A percentile compares a stretch with the other conserved stretches of the same genome.
phyloP scores from a whole-genome alignment of 1,140 invertebrate genomes.

The Adelges cooleyi region DNA sequence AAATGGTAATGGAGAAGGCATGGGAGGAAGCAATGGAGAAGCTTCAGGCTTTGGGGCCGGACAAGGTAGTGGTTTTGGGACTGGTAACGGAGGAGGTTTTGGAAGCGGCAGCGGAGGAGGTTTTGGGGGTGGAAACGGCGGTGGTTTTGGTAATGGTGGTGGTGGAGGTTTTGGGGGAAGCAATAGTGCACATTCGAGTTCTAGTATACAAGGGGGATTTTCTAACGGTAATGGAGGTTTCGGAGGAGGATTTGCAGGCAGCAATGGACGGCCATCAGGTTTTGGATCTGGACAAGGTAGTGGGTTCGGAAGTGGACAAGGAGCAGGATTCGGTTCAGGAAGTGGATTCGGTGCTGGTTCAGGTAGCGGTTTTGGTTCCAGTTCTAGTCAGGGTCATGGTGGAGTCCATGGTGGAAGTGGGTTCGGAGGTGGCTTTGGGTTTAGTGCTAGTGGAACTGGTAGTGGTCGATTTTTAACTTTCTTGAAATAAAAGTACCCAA shows the following conservation, averaged over 20 bases:
- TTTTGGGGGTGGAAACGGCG: conserved; percentile 2
- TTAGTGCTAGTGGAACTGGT: conserved; percentile 9
- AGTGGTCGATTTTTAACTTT: neutral
- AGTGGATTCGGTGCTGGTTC: neutral
- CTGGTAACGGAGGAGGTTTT: neutral
- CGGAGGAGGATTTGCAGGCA: neutral
- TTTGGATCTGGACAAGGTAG: too few relatives aligned
- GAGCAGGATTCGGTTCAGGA: neutral
- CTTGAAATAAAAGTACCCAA: too few relatives aligned
- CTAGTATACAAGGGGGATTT: conserved; percentile 7
- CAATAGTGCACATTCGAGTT: neutral
- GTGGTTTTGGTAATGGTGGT: conserved; percentile 6
- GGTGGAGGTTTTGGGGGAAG: neutral
- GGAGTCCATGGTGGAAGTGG: neutral
- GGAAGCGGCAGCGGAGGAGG: conserved; percentile 14
- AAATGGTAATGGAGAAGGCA: neutral
- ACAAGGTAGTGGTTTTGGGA: neutral
- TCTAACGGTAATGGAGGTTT: conserved; percentile 15
- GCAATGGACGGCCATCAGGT: neutral
- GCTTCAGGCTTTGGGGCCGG: neutral
- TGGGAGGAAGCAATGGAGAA: too few relatives aligned
- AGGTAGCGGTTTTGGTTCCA: neutral
- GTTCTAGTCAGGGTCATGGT: neutral
- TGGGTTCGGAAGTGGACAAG: neutral
- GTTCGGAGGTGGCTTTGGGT: neutral